Conservation (phyloP, 2,113 vertebrate genomes). For the Piprites chloris region DNA sequence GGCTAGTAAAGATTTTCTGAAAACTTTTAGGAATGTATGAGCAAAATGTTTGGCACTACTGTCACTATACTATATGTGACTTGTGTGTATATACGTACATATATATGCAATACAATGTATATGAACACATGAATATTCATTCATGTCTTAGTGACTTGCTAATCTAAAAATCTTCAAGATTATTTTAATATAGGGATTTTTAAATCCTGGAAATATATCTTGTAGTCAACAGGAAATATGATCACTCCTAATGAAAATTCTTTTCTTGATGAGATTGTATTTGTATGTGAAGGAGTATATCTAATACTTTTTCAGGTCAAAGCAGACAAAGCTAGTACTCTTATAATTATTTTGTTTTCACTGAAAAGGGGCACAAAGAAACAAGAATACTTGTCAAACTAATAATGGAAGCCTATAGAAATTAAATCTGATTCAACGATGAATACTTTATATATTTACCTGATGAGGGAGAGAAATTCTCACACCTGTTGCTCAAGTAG, state of each 20-base stretch:
- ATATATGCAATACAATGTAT: neutral
- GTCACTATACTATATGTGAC: neutral
- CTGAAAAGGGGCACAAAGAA: neutral
- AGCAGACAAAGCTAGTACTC: neutral
- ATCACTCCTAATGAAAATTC: neutral
- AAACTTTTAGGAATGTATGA: neutral
- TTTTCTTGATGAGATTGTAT: neutral
- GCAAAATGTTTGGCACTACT: neutral
- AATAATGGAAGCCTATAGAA: neutral
- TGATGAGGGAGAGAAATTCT: slow-evolving; percentile 24
- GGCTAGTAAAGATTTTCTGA: neutral
- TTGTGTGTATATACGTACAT: neutral
- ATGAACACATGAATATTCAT: neutral
- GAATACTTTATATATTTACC: neutral
- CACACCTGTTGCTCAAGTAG: slow-evolving; percentile 24
- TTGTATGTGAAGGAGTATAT: neutral
- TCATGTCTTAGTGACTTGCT: neutral
- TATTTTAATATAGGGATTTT: neutral
- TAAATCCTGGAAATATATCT: neutral
- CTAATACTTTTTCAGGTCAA: neutral
- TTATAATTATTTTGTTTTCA: slow-evolving; percentile 32
- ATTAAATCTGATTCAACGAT: slow-evolving; percentile 33
- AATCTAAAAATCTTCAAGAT: neutral
- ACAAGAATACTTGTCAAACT: neutral
- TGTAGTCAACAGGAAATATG: neutral